Evolutionary conservation across 2,888 invertebrate species (phyloP), one percentile per base, ranked within the genome.

Genomic region (Hydroisotoma schaefferi): DNA sequence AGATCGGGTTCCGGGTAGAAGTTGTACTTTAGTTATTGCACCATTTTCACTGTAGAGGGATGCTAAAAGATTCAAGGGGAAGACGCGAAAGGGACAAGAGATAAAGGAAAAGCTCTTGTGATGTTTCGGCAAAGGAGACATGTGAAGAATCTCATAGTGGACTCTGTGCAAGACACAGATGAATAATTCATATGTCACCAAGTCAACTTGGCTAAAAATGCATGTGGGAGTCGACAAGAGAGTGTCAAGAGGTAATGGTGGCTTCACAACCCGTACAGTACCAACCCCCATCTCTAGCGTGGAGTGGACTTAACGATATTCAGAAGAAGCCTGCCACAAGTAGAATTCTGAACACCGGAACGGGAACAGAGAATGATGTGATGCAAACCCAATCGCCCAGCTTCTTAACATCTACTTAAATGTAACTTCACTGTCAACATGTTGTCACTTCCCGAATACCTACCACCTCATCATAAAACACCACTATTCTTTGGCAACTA

Each of bases 101-200:
- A 56, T 12, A 48, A 20, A 37, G 22, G 18, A 40, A 40, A 33
- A 40, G 20, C 40, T 40, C 40, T 15, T 40, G 52, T 58, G 52
- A 58, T 58, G 57, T 58, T 46, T 25, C 46, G 46, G 46, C 25
- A 48, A 46, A 22, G 47, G 55, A 38, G 61, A 61, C 65, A 61
- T 65, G 60, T 38, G 49, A 57, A 61, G 61, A 61, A 61, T 65
- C 57, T 43, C 23, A 59, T 40, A 61, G 61, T 61, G 61, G 65
- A 60, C 57, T 40, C 55, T 20, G 2, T 20, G 43, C 46, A 55
- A 29, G 47, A 59, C 55, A 56, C 55, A 65, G 58, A 65, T 65
- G 65, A 65, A 65, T 65, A 57, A 65, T 65, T 65, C 65, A 65
- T 65, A 55, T 54, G 56, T 61, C 48, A 61, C 26, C 18, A 28